Conservation (phyloP, 2,113 vertebrate species). For the Brienomyrus longianalis region DNA sequence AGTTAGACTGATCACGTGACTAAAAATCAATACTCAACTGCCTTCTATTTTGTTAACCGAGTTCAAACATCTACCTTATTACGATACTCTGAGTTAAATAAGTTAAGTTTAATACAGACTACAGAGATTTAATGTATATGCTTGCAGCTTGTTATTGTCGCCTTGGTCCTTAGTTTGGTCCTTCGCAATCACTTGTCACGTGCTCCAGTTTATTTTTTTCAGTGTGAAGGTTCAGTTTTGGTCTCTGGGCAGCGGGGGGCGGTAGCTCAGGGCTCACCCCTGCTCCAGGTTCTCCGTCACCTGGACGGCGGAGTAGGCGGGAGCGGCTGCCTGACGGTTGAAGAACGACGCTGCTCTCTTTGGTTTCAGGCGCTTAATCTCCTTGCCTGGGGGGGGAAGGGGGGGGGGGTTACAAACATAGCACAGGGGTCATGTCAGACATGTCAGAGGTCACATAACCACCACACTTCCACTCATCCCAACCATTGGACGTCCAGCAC, state of each 20-base stretch:
- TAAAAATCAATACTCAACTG: neutral
- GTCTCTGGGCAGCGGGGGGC: slow-evolving; percentile 40
- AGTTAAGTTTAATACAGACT: neutral
- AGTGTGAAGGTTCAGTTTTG: slow-evolving; percentile 50
- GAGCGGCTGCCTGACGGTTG: slow-evolving; percentile 60
- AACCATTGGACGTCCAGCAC: neutral
- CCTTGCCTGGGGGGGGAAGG: slow-evolving; percentile 60
- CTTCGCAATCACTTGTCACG: neutral
- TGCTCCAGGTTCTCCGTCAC: slow-evolving; percentile 68
- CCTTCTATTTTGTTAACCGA: neutral
- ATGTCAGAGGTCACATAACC: neutral
- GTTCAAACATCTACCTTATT: neutral
- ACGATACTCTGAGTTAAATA: neutral
- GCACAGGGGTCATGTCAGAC: neutral
- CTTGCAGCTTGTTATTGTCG: neutral
- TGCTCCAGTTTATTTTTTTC: slow-evolving; percentile 27
- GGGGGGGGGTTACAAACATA: neutral
- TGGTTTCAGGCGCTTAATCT: slow-evolving; percentile 80
- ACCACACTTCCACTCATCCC: neutral
- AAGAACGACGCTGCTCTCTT: slow-evolving; percentile 84
- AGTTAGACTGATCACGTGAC: neutral
- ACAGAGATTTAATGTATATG: neutral
- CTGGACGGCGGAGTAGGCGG: slow-evolving; percentile 70
- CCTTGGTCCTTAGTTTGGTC: slow-evolving; percentile 14
- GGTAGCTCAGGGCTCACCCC: slow-evolving; percentile 52